Evolutionary conservation across 2,888 invertebrate species (phyloP), one percentile per base, ranked within the genome.

Genomic region (Megaustenia siamemsis): DNA sequence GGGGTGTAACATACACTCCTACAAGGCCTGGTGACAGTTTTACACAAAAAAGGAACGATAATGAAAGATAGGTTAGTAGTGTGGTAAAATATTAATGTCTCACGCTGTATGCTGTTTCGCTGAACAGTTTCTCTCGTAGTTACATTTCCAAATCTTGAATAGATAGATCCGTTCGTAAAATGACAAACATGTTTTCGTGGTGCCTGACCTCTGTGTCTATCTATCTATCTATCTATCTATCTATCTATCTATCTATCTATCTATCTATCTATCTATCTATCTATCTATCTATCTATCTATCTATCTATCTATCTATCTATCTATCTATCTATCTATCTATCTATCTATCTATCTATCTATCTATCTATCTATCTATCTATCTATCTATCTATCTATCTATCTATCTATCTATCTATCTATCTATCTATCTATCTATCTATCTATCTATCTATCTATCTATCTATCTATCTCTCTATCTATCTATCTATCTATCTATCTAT

Each of bases 151-250:
- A n/a, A n/a, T n/a, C n/a, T n/a, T n/a, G n/a, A n/a, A n/a, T n/a
- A n/a, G n/a, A n/a, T n/a, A n/a, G n/a, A n/a, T n/a, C n/a, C n/a
- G n/a, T n/a, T n/a, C n/a, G n/a, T n/a, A n/a, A n/a, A n/a, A n/a
- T n/a, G n/a, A n/a, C n/a, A n/a, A n/a, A n/a, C n/a, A n/a, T n/a
- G n/a, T n/a, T n/a, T n/a, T n/a, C n/a, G n/a, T n/a, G n/a, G n/a
- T 45, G 12, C 45, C 12, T 45, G 8, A 45, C 45, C 6, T 45
- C 45, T 10, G 45, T 56, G 24, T 56, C 56, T 56, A 56, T 56
- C 56, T 56, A 56, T 56, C 56, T 56, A 56, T 56, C 56, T 56
- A 56, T 56, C 56, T 56, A 56, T 56, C 56, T 56, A 56, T 56
- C 56, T 56, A 56, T 56, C 56, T 56, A 56, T 56, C 56, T 56